Evolutionary conservation across 1,140 invertebrate genomes (phyloP).

Genomic region (Chlorops oryzae): DNA sequence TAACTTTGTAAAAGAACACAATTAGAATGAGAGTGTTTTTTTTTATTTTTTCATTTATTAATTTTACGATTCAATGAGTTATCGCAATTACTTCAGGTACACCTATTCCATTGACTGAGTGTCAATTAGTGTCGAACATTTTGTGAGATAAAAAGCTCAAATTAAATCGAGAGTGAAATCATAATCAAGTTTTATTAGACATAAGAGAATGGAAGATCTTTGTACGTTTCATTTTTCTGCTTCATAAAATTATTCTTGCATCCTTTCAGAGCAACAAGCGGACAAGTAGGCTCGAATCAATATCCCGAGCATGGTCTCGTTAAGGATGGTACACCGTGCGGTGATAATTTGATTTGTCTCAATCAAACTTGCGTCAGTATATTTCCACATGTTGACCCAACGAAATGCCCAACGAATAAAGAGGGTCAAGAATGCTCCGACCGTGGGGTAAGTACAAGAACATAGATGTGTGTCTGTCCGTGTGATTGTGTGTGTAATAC

Average conservation of each 20-base stretch:
- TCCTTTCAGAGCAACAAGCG: slow-evolving; percentile 61
- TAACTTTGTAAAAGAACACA: neutral
- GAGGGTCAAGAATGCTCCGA: slow-evolving; percentile 85
- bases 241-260: no score
- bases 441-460: slow-evolving; percentile 69
- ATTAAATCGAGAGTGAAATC: no score
- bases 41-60: neutral
- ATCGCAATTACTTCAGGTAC: no score
- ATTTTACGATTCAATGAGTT: no score
- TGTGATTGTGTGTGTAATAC: neutral
- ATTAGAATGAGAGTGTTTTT: neutral
- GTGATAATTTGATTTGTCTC: slow-evolving; percentile 82
- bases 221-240: no score
- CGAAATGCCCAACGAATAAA: slow-evolving; percentile 83
- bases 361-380: slow-evolving; percentile 86
- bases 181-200: no score
- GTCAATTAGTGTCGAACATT: no score
- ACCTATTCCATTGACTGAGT: no score
- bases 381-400: slow-evolving; percentile 73
- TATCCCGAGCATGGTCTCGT: slow-evolving; percentile 71
- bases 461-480: neutral
- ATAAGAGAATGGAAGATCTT: no score
- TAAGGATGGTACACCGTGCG: slow-evolving; percentile 85
- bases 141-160: no score
- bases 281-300: slow-evolving; percentile 58